These are phyloP conservation scores for Drosophila kanapiae DNA, from an alignment of 1,140 invertebrate species.

Conservation along the genomic window DNA sequence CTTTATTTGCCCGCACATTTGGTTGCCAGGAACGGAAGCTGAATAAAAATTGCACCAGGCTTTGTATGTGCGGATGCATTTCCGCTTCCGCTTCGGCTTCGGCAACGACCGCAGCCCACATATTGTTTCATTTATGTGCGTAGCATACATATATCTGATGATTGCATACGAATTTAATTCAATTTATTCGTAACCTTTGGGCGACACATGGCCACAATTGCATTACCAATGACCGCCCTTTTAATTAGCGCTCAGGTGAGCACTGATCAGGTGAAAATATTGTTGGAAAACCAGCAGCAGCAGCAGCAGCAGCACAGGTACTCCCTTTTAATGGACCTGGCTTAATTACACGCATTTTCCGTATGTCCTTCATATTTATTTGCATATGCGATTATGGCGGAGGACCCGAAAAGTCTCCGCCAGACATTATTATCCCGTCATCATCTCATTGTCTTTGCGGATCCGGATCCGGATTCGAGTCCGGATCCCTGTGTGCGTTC, in stretches of 20 bases:
- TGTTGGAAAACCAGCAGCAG: neutral
- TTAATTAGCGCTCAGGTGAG: constrained; percentile 45
- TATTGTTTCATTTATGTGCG: constrained; percentile 51
- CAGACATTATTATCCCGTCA: constrained; percentile 42
- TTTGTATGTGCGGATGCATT: constrained; percentile 50
- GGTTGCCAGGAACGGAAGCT: constrained; percentile 22
- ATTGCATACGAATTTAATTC: constrained; percentile 75
- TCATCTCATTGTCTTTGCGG: constrained; percentile 13
- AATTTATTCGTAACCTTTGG: constrained; percentile 55
- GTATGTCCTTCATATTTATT: constrained; percentile 27
- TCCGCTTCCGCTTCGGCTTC: constrained; percentile 64
- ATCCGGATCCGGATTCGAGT: constrained; percentile 10
- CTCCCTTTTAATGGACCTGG: constrained; percentile 42
- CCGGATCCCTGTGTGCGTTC: constrained; percentile 26
- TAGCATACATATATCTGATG: constrained; percentile 38
- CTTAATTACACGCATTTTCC: constrained; percentile 46
- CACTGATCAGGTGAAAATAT: constrained; percentile 25
- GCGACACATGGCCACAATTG: constrained; percentile 54
- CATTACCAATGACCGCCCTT: constrained; percentile 35
- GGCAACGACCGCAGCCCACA: constrained; percentile 24
- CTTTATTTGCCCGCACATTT: constrained; percentile 40
- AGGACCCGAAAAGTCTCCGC: constrained; percentile 17
- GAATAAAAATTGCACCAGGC: constrained; percentile 55
- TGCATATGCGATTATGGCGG: constrained; percentile 32
- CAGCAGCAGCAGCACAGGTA: constrained; percentile 12